Conservation (phyloP, 2,113 vertebrate species). For the Aegithalos caudatus region DNA sequence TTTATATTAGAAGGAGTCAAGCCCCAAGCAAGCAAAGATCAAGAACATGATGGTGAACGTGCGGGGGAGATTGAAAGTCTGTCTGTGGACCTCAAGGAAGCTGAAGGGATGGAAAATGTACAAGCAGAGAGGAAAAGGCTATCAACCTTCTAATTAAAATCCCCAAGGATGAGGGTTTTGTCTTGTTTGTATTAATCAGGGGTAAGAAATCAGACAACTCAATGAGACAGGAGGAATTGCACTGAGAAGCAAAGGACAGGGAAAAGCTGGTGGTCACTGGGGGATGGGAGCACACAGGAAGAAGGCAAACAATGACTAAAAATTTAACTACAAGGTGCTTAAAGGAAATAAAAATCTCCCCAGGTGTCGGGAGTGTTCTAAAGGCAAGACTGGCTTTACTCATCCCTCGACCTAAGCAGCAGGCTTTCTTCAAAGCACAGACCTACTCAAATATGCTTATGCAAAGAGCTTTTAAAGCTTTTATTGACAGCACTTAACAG, state of each 20-base stretch:
- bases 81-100: slow-evolving; percentile 15
- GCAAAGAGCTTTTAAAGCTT: slow-evolving; percentile 48
- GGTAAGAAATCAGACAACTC: slow-evolving; percentile 31
- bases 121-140: slow-evolving; percentile 49
- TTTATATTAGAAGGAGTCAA: slow-evolving; percentile 67
- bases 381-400: slow-evolving; percentile 43
- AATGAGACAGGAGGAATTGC: slow-evolving; percentile 20
- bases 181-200: slow-evolving; percentile 51
- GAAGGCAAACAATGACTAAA: slow-evolving; percentile 52
- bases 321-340: slow-evolving; percentile 50
- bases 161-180: slow-evolving; percentile 53
- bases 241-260: neutral
- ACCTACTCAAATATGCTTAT: slow-evolving; percentile 46
- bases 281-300: neutral
- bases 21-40: slow-evolving; percentile 39
- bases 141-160: slow-evolving; percentile 58
- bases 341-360: slow-evolving; percentile 52
- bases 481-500: slow-evolving; percentile 62
- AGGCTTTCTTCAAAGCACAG: slow-evolving; percentile 53
- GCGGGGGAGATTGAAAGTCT: neutral
- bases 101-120: slow-evolving; percentile 5
- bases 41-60: slow-evolving; percentile 10
- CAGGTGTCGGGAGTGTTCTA: slow-evolving; percentile 43
- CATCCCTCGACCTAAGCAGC: slow-evolving; percentile 52
- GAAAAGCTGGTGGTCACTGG: slow-evolving; percentile 8